Evolutionary conservation across 2,888 invertebrate species (phyloP), one percentile per base, ranked within the genome.

Genomic region (Dasysyrphus albostriatus): DNA sequence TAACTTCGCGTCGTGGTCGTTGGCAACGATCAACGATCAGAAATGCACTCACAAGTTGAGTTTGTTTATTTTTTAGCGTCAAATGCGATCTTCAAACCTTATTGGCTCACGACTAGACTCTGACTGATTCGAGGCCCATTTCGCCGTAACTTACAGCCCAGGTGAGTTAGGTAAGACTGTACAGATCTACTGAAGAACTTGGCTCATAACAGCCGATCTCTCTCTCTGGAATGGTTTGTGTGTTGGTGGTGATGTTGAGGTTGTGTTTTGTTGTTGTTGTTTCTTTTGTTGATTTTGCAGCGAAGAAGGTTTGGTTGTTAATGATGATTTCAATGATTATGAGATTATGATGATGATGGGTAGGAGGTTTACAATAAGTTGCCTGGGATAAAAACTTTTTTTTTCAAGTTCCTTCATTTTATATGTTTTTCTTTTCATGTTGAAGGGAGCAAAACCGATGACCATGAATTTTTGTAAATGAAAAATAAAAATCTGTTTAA

Each of bases 81-180:
- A 75, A 81, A 74, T 54, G 78, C 78, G 75, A 75, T 87, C 63
- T 78, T 74, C 47, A 78, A 65, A 83, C 87, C 87, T 83, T 72
- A 73, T 87, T 83, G 75, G 75, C 74, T 75, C 78, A 74, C 87
- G 83, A 87, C 87, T 75, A 87, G 75, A 83, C 75, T 87, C 87
- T 78, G 83, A 87, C 87, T 87, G 78, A 87, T 75, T 87, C 73
- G 16, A 76, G n/a, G 44, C 42, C 34, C 69, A 69, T 67, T 77
- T 61, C 70, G 84, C 67, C 56, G 75, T 70, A 47, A 58, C 72
- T 78, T 72, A 61, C 69, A 74, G 51, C 63, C 82, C 58, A 39
- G 24, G 51, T 63, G 47, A 76, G 39, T 61, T 37, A 37, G 58
- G 34, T 16, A 42, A 8, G 2, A 3, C 24, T 24, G 10, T 5